Percentiles rank a stretch among this genome's conserved stretches.
These are phyloP conservation scores for Malthinus seriepunctatus DNA, from an alignment of 2,888 invertebrate genomes.

Conservation along the genomic window DNA sequence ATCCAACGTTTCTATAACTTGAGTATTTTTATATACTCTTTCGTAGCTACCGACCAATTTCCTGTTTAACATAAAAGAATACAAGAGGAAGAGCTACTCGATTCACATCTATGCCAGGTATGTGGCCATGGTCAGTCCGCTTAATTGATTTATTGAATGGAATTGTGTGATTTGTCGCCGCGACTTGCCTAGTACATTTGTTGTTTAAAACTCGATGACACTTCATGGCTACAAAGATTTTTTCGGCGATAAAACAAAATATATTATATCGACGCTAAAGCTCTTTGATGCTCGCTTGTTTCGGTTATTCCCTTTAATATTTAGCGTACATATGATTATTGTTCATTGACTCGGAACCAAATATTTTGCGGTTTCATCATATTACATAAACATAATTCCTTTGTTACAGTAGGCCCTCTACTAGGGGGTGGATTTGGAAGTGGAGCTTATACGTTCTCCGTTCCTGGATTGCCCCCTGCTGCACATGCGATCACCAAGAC, in stretches of 20 bases:
- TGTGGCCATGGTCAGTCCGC: slow-evolving; percentile 42
- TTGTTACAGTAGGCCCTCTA: slow-evolving; percentile 54
- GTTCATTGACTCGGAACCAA: slow-evolving; percentile 36
- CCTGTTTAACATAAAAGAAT: slow-evolving; percentile 50
- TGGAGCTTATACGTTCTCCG: slow-evolving; percentile 52
- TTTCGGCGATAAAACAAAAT: slow-evolving; percentile 28
- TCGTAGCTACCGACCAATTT: slow-evolving; percentile 29
- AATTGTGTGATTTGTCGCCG: slow-evolving; percentile 54
- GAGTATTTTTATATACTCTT: slow-evolving; percentile 19
- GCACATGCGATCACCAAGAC: slow-evolving; percentile 52
- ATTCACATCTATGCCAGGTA: slow-evolving; percentile 43
- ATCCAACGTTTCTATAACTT: slow-evolving; percentile 5
- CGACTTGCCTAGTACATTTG: slow-evolving; percentile 40
- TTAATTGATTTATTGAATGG: slow-evolving; percentile 53
- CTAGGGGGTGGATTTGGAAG: slow-evolving; percentile 50
- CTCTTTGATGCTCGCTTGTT: slow-evolving; percentile 16
- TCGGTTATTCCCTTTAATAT: slow-evolving; percentile 34
- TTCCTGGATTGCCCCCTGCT: slow-evolving; percentile 50
- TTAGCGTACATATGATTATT: slow-evolving; percentile 20
- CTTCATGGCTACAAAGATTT: slow-evolving; percentile 23
- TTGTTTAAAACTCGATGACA: slow-evolving; percentile 34
- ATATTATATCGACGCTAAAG: slow-evolving; percentile 14
- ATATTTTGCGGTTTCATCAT: slow-evolving; percentile 35
- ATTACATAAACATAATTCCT: slow-evolving; percentile 40
- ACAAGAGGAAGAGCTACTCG: slow-evolving; percentile 43